Conservation (phyloP, 2,113 vertebrate genomes). For the Oxyruncus cristatus region DNA sequence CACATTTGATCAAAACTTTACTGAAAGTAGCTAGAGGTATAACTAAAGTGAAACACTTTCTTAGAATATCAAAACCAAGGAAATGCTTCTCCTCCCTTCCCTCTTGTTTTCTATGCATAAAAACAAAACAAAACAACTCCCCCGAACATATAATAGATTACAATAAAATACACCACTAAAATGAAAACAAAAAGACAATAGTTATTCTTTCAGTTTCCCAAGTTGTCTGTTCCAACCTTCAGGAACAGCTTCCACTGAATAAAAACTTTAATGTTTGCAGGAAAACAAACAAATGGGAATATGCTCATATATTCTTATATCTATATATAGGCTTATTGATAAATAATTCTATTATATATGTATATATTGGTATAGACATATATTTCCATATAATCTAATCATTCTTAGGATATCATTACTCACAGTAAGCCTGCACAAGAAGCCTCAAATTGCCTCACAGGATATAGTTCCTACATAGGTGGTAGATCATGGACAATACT, state of each 20-base stretch:
- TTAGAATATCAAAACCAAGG: neutral
- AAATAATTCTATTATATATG: neutral
- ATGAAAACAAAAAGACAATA: neutral
- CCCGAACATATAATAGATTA: neutral
- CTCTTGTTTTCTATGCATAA: neutral
- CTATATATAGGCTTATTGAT: neutral
- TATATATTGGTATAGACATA: neutral
- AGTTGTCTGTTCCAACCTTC: neutral
- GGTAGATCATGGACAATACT: neutral
- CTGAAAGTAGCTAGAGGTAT: neutral
- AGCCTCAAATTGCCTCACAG: neutral
- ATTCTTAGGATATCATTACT: neutral
- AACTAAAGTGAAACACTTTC: neutral
- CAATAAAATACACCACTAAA: neutral
- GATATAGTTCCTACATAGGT: neutral
- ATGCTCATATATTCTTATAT: no score
- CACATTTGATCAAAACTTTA: neutral
- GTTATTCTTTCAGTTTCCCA: neutral
- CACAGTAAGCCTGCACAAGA: neutral
- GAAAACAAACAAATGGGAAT: neutral
- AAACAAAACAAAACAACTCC: neutral
- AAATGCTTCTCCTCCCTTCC: accelerated
- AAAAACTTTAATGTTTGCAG: neutral
- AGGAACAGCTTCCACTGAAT: neutral
- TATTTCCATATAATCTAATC: neutral